phyloP scores from a whole-genome alignment of 2,888 invertebrate genomes.

The Drosophila melanosoma region DNA sequence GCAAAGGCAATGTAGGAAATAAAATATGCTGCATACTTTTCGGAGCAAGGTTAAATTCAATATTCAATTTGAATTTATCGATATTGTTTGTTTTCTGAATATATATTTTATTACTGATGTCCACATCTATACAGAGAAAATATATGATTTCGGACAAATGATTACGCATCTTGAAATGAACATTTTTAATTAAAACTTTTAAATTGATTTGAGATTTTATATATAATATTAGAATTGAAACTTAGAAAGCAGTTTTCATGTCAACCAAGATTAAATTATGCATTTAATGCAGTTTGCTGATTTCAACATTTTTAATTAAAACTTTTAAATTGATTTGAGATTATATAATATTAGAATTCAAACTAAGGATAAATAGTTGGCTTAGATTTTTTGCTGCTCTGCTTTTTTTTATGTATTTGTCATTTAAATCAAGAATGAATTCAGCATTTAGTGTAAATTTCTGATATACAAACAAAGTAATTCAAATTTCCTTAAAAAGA shows the following conservation, averaged over 20 bases:
- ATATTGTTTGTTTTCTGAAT: not conserved
- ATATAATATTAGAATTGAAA: not conserved
- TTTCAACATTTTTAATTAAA: not conserved
- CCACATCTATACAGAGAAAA: not conserved
- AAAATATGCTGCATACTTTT: slow-evolving; percentile 47
- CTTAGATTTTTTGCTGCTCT: not conserved
- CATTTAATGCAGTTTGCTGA: not conserved
- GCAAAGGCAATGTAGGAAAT: slow-evolving; percentile 19
- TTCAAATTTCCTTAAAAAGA: not conserved
- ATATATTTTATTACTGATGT: not conserved
- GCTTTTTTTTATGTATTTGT: not conserved
- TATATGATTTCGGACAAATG: not conserved
- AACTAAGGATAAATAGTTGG: not conserved
- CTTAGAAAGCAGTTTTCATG: too few relatives aligned
- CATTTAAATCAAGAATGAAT: not conserved
- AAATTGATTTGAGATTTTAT: not conserved
- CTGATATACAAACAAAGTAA: not conserved
- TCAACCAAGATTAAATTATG: not conserved
- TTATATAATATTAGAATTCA: not conserved
- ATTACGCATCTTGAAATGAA: not conserved
- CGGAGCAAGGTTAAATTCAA: slow-evolving; percentile 9
- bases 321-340: not conserved
- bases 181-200: not conserved
- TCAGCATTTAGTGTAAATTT: not conserved
- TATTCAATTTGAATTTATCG: slow-evolving; percentile 21